Conservation (phyloP, 2,113 vertebrate species). For the Lophius piscatorius region DNA sequence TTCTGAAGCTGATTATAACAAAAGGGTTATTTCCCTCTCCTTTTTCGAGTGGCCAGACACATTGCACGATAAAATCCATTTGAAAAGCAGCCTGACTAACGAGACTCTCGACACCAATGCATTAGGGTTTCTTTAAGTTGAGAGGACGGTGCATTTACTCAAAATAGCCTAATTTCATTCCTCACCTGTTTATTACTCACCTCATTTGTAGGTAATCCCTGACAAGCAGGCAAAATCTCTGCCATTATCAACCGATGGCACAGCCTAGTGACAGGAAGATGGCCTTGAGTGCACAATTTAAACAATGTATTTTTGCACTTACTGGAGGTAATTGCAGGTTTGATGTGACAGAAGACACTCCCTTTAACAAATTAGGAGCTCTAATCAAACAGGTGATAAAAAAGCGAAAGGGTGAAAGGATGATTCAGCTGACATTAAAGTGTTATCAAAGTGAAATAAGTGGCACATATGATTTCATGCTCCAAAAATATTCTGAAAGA, state of each 20-base stretch:
- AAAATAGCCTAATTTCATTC: constrained; percentile 38
- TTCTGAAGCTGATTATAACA: constrained; percentile 43
- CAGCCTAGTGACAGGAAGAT: constrained; percentile 22
- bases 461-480: too few relatives aligned
- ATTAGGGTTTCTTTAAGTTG: constrained; percentile 30
- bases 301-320: constrained; percentile 6
- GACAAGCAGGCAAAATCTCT: constrained; percentile 38
- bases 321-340: constrained; percentile 37
- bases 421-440: too few relatives aligned
- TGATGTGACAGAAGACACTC: constrained; percentile 11
- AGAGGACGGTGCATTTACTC: constrained; percentile 4
- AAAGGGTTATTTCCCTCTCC: constrained; percentile 25
- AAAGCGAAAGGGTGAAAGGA: too few relatives aligned
- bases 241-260: constrained; percentile 40
- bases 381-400: too few relatives aligned
- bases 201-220: constrained; percentile 44
- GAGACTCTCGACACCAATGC: constrained; percentile 15
- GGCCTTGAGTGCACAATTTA: constrained; percentile 13
- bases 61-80: constrained; percentile 33
- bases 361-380: constrained; percentile 12
- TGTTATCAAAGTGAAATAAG: too few relatives aligned
- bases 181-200: constrained; percentile 26
- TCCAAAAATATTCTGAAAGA: too few relatives aligned
- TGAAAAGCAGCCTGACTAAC: constrained; percentile 26
- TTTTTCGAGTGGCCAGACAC: constrained; percentile 13